phyloP scores from a whole-genome alignment of 1,140 invertebrate species.

The Octopus bimaculoides region DNA sequence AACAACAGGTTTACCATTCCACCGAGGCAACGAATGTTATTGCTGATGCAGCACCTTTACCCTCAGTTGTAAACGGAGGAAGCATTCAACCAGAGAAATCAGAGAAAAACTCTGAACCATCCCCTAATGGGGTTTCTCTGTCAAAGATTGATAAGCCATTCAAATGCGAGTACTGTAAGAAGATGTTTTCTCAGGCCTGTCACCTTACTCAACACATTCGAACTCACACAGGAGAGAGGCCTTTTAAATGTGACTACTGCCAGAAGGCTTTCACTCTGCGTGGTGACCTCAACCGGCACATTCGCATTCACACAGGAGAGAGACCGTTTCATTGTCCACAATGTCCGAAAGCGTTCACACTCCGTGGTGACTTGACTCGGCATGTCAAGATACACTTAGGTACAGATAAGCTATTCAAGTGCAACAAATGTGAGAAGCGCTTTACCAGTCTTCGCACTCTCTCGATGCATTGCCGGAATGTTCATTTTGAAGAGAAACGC shows the following conservation, averaged over 20 bases:
- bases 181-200: slow-evolving; percentile 83
- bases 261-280: slow-evolving; percentile 77
- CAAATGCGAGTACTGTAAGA: slow-evolving; percentile 74
- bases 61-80: too few species aligned
- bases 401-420: slow-evolving; percentile 53
- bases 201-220: slow-evolving; percentile 76
- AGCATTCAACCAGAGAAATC: too few species aligned
- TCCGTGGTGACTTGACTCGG: slow-evolving; percentile 21
- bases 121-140: neutral
- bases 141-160: neutral
- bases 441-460: slow-evolving; percentile 42
- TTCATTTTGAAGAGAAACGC: neutral
- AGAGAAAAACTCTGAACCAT: too few species aligned
- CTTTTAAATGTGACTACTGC: slow-evolving; percentile 73
- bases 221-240: slow-evolving; percentile 79
- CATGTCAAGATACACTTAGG: slow-evolving; percentile 64
- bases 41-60: too few species aligned
- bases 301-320: slow-evolving; percentile 65
- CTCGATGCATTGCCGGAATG: slow-evolving; percentile 12
- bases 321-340: slow-evolving; percentile 53
- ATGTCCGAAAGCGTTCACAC: slow-evolving; percentile 54
- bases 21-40: too few species aligned
- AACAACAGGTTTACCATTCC: too few species aligned
- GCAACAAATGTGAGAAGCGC: slow-evolving; percentile 48
- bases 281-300: slow-evolving; percentile 77